Conservation (phyloP, 2,888 invertebrate species). For the Nymphalis c-album region DNA sequence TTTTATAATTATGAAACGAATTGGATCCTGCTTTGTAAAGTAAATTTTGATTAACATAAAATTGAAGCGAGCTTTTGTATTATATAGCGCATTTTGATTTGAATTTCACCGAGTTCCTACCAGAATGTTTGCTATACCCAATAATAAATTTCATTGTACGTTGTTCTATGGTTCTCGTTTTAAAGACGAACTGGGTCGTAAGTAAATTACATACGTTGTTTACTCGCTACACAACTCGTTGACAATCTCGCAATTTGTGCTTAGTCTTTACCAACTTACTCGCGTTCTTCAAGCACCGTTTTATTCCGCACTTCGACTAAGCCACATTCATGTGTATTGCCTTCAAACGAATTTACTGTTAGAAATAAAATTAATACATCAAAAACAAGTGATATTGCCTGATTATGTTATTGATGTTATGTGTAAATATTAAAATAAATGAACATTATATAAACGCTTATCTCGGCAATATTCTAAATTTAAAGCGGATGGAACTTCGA, state of each 20-base stretch:
- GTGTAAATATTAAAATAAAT: too few relatives aligned
- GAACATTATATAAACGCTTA: too few relatives aligned
- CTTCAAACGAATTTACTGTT: constrained; percentile 18
- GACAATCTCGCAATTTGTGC: constrained; percentile 23
- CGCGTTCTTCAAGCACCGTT: constrained; percentile 18
- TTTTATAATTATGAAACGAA: too few relatives aligned
- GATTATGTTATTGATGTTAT: too few relatives aligned
- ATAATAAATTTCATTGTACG: constrained; percentile 2
- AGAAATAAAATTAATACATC: background rate
- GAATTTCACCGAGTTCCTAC: background rate
- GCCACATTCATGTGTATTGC: constrained; percentile 23
- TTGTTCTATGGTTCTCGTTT: constrained; percentile 14
- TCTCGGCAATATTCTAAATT: too few relatives aligned
- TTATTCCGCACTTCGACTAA: constrained; percentile 22
- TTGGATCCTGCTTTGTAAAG: too few relatives aligned
- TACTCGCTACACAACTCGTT: constrained; percentile 17
- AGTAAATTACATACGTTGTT: constrained; percentile 25
- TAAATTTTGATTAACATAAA: too few relatives aligned
- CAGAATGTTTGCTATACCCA: background rate
- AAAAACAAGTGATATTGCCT: background rate
- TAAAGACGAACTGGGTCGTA: constrained; percentile 18
- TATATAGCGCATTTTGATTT: background rate
- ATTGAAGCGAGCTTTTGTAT: background rate
- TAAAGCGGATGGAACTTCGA: too few relatives aligned
- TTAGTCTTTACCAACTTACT: constrained; percentile 27